Evolutionary conservation across 2,888 invertebrate genomes (phyloP), one percentile per base, ranked within the genome.

Genomic region (Rotaria macrura): DNA sequence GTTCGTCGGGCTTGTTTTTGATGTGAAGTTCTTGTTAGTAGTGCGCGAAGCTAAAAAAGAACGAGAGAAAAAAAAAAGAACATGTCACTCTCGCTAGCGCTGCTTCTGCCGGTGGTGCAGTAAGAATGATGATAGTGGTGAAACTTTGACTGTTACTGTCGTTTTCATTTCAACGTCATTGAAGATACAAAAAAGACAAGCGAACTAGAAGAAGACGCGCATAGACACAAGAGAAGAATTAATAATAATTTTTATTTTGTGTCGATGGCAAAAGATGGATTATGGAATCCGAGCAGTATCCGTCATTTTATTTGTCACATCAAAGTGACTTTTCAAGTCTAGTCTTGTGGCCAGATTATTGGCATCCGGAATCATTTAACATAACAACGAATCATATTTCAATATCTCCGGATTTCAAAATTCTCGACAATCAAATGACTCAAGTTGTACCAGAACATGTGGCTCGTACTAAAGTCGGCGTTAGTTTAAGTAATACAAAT

Each of bases 371-470:
- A 79, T 40, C 40, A 25, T 65, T 65, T 65, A 14, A 65, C 14
- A 65, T 34, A 65, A 65, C 5, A 65, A 65, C 29, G 38, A 17
- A 65, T 65, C 17, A 14, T 65, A 65, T 65, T 5, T 34, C 20
- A 34, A 34, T 20, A 65, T 6, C 43, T 43, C n/a, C n/a, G 1
- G 25, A 14, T 43, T 38, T 14, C 25, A 79, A 79, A 9, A 25
- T 10, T n/a, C 17, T 34, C 29, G 20, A 65, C 17, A 65, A 65
- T 65, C 20, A 34, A 65, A 79, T 79, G 79, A 79, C 79, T 43
- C 79, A 79, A 43, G 79, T 79, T 79, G 79, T 79, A 25, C 79
- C 79, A 10, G 79, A 79, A 79, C 79, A 79, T 43, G 25, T 79
- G 14, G 43, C 43, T 12, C 40, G n/a, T 43, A 34, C 65, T 5